These are phyloP conservation scores for Clarias pachynema DNA, from an alignment of 2,797 vertebrate genomes.

Conservation along the genomic window DNA sequence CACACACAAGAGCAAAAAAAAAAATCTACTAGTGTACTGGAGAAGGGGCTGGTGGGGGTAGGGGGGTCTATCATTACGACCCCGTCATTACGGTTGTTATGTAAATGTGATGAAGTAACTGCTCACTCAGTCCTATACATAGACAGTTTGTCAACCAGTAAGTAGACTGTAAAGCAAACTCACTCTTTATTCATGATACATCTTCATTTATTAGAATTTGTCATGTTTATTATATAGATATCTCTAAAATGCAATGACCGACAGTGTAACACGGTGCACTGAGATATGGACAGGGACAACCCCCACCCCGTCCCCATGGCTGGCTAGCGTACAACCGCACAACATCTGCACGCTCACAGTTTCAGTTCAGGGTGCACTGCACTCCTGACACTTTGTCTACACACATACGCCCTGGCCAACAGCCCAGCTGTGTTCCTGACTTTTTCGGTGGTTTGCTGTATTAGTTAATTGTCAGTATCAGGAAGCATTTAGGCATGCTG, in stretches of 20 bases:
- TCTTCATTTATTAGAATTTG: conserved; percentile 35
- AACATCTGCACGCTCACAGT: conserved; percentile 18
- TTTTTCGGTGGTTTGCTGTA: neutral
- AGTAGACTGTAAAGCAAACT: conserved; percentile 9
- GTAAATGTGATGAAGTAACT: conserved; percentile 39
- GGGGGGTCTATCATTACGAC: conserved; percentile 28
- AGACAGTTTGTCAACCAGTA: conserved; percentile 20
- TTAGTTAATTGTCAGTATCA: neutral
- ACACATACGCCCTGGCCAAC: conserved; percentile 20
- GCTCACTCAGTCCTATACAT: conserved; percentile 25
- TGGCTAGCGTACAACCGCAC: conserved; percentile 4
- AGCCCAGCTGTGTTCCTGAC: neutral
- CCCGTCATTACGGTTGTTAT: conserved; percentile 40
- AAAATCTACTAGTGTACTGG: neutral
- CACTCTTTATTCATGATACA: conserved; percentile 15
- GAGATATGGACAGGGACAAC: conserved; percentile 14
- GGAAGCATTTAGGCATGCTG: neutral
- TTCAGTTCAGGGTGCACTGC: conserved; percentile 19
- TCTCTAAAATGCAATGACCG: conserved; percentile 24
- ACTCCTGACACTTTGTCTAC: conserved; percentile 25
- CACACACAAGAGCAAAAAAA: conserved; percentile 8
- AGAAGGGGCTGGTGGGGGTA: neutral
- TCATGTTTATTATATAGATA: conserved; percentile 30
- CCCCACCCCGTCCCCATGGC: neutral
- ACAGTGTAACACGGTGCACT: conserved; percentile 26